Evolutionary conservation across 2,888 invertebrate genomes (phyloP).

Genomic region (Drosophila vallismaia): DNA sequence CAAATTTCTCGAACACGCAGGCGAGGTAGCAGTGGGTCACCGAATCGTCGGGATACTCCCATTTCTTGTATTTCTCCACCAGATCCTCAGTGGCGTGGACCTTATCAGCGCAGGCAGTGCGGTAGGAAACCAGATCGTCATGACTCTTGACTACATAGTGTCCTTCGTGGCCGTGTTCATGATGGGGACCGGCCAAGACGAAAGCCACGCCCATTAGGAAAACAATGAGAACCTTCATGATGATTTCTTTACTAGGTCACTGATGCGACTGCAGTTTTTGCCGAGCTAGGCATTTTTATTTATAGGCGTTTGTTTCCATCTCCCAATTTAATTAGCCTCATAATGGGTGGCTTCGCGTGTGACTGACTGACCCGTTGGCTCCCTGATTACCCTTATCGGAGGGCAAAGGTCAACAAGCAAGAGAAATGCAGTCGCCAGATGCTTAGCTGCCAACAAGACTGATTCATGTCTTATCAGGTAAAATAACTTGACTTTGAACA

Average conservation of each 20-base stretch:
- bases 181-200: conserved; percentile 57
- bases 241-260: conserved; percentile 13
- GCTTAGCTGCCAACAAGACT: conserved; percentile 15
- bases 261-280: conserved; percentile 54
- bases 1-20: conserved; percentile 82
- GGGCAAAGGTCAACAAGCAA: conserved; percentile 29
- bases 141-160: conserved; percentile 81
- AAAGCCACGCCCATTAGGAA: conserved; percentile 46
- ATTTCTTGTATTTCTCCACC: conserved; percentile 80
- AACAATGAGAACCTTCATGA: conserved; percentile 56
- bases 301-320: conserved; percentile 43
- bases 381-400: conserved; percentile 51
- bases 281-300: conserved; percentile 42
- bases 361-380: conserved; percentile 43
- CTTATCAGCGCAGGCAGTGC: conserved; percentile 71
- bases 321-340: conserved; percentile 4
- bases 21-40: conserved; percentile 81
- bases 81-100: conserved; percentile 71
- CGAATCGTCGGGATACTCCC: conserved; percentile 81
- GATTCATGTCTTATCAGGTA: conserved; percentile 28
- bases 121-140: conserved; percentile 76
- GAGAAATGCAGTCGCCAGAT: conserved; percentile 10
- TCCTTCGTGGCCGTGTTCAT: conserved; percentile 57
- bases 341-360: conserved; percentile 6
- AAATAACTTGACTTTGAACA: conserved; percentile 17